These are phyloP conservation scores for Hyperopisus bebe DNA, from an alignment of 2,113 vertebrate genomes.

Conservation along the genomic window DNA sequence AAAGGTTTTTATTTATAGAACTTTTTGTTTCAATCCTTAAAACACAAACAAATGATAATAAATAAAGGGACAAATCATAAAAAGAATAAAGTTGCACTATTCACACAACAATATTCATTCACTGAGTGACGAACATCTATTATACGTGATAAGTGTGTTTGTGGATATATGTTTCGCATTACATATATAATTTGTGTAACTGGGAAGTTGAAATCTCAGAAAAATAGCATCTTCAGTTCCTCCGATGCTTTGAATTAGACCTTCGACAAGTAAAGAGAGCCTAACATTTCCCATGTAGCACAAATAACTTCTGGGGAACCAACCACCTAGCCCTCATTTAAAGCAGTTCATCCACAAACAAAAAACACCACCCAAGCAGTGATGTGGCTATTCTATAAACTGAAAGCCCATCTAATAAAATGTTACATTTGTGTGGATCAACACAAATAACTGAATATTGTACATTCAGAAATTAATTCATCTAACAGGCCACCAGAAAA, in stretches of 20 bases:
- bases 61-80: background rate
- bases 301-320: background rate
- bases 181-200: background rate
- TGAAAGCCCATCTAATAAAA: background rate
- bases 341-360: background rate
- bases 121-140: background rate
- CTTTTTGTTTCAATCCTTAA: background rate
- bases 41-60: slow-evolving; percentile 5
- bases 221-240: background rate
- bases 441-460: background rate
- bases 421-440: background rate
- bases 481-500: background rate
- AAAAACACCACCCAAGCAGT: background rate
- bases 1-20: slow-evolving; percentile 11
- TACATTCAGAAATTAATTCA: background rate
- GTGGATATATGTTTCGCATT: background rate
- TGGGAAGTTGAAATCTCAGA: background rate
- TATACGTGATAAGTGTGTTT: background rate
- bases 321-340: background rate
- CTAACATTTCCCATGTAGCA: background rate
- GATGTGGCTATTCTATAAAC: background rate
- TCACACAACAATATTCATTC: background rate
- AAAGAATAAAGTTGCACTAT: background rate
- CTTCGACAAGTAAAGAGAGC: background rate
- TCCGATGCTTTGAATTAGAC: background rate